Evolutionary conservation across 2,113 vertebrate genomes (phyloP).

Genomic region (Reinhardtius hippoglossoides): DNA sequence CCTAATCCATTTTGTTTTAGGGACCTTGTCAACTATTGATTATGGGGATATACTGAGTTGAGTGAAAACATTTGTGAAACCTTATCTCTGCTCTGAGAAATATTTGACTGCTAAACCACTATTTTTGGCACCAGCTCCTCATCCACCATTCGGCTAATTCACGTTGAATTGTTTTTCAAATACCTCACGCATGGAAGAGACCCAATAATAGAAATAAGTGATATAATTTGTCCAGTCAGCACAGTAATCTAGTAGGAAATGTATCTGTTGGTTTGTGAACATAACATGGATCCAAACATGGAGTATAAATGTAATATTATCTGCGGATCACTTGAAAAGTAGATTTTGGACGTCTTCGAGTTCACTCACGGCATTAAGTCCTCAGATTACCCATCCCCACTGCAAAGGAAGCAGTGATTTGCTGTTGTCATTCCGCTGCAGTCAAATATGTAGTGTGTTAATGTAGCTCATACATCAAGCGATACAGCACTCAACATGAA

Average conservation of each 20-base stretch:
- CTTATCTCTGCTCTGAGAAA: not conserved
- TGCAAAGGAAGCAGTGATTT: not conserved
- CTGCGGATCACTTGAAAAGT: not conserved
- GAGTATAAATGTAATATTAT: no score
- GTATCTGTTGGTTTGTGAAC: not conserved
- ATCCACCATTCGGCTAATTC: not conserved
- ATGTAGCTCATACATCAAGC: conserved; percentile 53
- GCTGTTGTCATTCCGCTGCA: conserved; percentile 25
- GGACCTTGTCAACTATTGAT: not conserved
- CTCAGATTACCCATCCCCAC: not conserved
- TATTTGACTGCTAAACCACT: not conserved
- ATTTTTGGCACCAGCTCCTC: not conserved
- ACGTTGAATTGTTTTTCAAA: no score
- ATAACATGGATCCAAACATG: no score
- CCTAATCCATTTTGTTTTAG: no score
- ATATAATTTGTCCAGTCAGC: not conserved
- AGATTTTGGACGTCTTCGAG: not conserved
- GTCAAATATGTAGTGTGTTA: conserved; percentile 44
- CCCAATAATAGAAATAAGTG: no score
- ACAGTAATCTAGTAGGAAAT: not conserved
- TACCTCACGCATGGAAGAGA: no score
- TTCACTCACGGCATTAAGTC: not conserved
- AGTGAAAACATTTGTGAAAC: not conserved
- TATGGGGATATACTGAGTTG: not conserved
- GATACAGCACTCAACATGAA: conserved; percentile 45